phyloP scores from a whole-genome alignment of 1,140 invertebrate genomes.

The Aleiodes sp. region DNA sequence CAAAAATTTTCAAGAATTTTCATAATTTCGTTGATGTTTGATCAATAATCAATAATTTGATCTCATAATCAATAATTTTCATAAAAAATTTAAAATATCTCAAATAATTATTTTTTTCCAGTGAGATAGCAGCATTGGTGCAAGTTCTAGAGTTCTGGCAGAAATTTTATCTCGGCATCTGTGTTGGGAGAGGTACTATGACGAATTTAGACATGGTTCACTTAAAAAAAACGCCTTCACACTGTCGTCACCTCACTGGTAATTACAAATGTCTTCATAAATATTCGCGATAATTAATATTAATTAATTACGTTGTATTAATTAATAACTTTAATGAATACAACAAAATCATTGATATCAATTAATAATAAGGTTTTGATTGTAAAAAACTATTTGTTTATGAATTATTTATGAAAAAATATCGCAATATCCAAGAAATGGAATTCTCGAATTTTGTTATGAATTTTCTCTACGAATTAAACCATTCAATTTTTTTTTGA shows the following conservation, averaged over 20 bases:
- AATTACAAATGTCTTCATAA: constrained; percentile 28
- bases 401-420: too few relatives aligned
- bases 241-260: constrained; percentile 84
- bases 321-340: too few relatives aligned
- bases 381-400: too few relatives aligned
- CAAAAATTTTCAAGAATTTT: constrained; percentile 23
- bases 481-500: too few relatives aligned
- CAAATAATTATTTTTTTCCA: constrained; percentile 59
- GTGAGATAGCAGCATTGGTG: constrained; percentile 86
- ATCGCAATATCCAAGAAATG: too few relatives aligned
- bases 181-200: constrained; percentile 76
- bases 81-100: constrained; percentile 24
- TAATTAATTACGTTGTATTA: too few relatives aligned
- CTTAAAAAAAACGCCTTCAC: constrained; percentile 80
- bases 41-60: not conserved
- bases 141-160: constrained; percentile 85
- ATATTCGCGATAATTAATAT: not conserved
- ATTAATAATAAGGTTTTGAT: too few relatives aligned
- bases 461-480: too few relatives aligned
- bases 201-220: constrained; percentile 91
- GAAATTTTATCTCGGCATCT: constrained; percentile 83
- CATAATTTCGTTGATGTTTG: constrained; percentile 10
- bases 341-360: too few relatives aligned
- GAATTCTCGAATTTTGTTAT: too few relatives aligned
- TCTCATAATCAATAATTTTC: constrained; percentile 21